Evolutionary conservation across 2,888 invertebrate species (phyloP).

Genomic region (Ptychoptera albimana): DNA sequence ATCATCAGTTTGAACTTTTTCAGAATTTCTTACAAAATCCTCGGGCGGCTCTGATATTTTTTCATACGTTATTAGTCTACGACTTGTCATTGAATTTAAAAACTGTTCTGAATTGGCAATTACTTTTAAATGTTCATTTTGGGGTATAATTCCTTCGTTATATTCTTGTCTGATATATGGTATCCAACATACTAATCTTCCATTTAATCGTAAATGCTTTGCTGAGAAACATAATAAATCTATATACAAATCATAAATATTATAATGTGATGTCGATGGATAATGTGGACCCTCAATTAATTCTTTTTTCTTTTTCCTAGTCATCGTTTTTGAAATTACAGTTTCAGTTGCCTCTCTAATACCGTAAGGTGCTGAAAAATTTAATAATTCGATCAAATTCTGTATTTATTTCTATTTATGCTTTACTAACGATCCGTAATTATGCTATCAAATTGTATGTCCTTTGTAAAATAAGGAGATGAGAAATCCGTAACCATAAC

Average conservation of each 20-base stretch:
- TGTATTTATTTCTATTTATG: neutral
- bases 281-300: slow-evolving; percentile 54
- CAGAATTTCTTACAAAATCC: slow-evolving; percentile 6
- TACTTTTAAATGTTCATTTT: slow-evolving; percentile 60
- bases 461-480: slow-evolving; percentile 55
- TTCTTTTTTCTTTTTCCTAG: slow-evolving; percentile 28
- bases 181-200: slow-evolving; percentile 89
- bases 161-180: slow-evolving; percentile 76
- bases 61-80: slow-evolving; percentile 73
- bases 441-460: slow-evolving; percentile 70
- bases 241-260: slow-evolving; percentile 59
- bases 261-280: slow-evolving; percentile 75
- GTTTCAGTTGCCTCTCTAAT: slow-evolving; percentile 86
- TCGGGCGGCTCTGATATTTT: slow-evolving; percentile 45
- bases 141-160: slow-evolving; percentile 52
- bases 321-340: slow-evolving; percentile 30
- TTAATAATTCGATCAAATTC: neutral
- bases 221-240: slow-evolving; percentile 79
- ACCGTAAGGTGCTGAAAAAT: slow-evolving; percentile 80
- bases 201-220: slow-evolving; percentile 52
- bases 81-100: slow-evolving; percentile 60
- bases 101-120: slow-evolving; percentile 80
- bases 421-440: slow-evolving; percentile 92
- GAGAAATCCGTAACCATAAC: slow-evolving; percentile 88
- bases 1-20: slow-evolving; percentile 25